Evolutionary conservation across 2,113 vertebrate species (phyloP).

Genomic region (Ia io): DNA sequence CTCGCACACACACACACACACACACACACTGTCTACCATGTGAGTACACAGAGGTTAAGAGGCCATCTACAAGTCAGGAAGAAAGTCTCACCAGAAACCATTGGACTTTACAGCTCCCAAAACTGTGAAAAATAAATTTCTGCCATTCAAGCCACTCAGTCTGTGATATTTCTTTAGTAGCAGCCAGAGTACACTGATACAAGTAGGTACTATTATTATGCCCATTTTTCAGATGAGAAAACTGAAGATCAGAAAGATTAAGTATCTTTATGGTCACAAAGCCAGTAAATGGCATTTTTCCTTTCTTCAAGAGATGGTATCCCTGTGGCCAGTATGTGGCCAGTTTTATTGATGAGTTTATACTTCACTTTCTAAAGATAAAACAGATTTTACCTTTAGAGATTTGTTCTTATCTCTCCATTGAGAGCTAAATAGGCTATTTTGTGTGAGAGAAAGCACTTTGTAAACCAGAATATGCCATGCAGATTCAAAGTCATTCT

Average conservation of each 20-base stretch:
- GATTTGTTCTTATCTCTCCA: background rate
- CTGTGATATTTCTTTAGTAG: background rate
- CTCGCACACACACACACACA: background rate
- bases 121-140: background rate
- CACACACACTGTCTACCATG: background rate
- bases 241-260: background rate
- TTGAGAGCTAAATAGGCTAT: background rate
- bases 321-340: background rate
- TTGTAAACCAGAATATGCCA: background rate
- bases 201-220: background rate
- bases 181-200: background rate
- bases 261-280: background rate
- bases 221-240: background rate
- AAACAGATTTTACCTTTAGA: background rate
- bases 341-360: constrained; percentile 3
- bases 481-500: background rate
- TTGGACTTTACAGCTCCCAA: background rate
- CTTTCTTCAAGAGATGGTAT: background rate
- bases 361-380: constrained; percentile 16
- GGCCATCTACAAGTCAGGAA: background rate
- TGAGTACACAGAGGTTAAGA: background rate
- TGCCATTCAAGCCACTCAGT: background rate
- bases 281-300: background rate
- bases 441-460: background rate
- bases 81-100: background rate